phyloP scores from a whole-genome alignment of 1,140 invertebrate species.

The Drosophila rhopaloa region DNA sequence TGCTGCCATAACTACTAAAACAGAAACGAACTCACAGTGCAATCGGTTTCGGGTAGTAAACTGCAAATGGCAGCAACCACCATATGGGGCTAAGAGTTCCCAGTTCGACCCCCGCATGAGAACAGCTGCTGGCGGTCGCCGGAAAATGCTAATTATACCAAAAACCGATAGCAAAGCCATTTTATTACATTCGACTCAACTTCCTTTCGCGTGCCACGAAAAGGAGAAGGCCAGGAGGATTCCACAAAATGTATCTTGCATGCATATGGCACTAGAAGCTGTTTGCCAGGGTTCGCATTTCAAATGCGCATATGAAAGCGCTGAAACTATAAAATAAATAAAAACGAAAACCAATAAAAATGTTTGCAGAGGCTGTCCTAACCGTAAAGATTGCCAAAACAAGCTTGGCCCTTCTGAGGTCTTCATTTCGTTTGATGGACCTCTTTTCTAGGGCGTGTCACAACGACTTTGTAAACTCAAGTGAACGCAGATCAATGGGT shows the following conservation, averaged over 20 bases:
- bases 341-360: slow-evolving; percentile 10
- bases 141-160: slow-evolving; percentile 67
- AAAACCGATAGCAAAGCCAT: slow-evolving; percentile 49
- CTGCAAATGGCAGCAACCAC: background rate
- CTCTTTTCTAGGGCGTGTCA: background rate
- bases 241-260: slow-evolving; percentile 42
- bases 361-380: too few species aligned
- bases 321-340: slow-evolving; percentile 44
- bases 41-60: slow-evolving; percentile 9
- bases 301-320: slow-evolving; percentile 15
- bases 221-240: background rate
- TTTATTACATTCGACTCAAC: slow-evolving; percentile 56
- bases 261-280: slow-evolving; percentile 52
- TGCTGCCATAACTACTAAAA: background rate
- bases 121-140: slow-evolving; percentile 58
- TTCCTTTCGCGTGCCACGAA: slow-evolving; percentile 54
- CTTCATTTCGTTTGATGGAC: background rate
- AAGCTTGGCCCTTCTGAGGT: background rate
- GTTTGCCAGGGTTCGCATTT: slow-evolving; percentile 18
- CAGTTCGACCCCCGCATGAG: background rate
- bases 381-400: background rate
- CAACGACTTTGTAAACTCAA: slow-evolving; percentile 17
- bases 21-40: background rate
- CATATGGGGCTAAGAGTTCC: slow-evolving; percentile 7
- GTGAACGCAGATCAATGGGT: slow-evolving; percentile 32